Conservation (phyloP, 2,113 vertebrate genomes). For the Aegotheles bennettii region DNA sequence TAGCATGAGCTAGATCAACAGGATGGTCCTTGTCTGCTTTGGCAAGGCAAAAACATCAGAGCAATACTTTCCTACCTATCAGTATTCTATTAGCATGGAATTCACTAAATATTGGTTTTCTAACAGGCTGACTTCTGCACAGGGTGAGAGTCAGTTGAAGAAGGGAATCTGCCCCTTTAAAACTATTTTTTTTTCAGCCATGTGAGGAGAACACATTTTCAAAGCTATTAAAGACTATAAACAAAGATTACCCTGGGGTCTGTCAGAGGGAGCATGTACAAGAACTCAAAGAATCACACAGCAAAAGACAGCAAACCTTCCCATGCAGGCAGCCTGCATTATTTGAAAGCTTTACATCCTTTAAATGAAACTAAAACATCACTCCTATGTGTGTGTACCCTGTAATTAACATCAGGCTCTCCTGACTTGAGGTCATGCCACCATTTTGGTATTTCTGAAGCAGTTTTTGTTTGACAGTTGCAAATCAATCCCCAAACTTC, state of each 20-base stretch:
- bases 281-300: neutral
- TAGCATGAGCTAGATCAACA: neutral
- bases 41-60: neutral
- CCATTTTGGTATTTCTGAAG: neutral
- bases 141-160: neutral
- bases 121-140: neutral
- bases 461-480: neutral
- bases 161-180: neutral
- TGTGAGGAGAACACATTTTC: neutral
- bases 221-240: neutral
- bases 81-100: neutral
- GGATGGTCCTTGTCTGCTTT: neutral
- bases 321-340: neutral
- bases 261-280: neutral
- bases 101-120: neutral
- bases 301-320: neutral
- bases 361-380: neutral
- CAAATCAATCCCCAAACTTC: neutral
- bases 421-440: neutral
- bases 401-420: neutral
- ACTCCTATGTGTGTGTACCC: neutral
- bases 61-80: neutral
- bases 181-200: neutral
- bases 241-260: neutral
- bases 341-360: neutral